Conservation (phyloP, 64 coral and sea anemone genomes). For the Porites lutea region DNA sequence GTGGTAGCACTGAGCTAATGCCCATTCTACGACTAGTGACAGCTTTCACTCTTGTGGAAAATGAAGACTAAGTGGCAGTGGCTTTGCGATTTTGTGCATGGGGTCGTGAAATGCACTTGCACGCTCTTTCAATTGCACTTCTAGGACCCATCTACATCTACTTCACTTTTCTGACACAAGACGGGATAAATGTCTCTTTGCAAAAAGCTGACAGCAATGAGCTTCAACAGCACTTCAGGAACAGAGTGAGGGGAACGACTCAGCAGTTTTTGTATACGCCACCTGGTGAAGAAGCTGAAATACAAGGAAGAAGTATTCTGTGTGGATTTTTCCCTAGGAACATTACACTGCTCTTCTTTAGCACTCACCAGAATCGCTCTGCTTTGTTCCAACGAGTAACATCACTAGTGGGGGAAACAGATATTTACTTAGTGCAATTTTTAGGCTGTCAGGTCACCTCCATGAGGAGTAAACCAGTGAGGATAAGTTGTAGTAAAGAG, state of each 20-base stretch:
- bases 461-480: neutral
- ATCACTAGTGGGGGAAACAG: neutral
- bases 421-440: neutral
- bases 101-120: constrained; percentile 1
- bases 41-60: neutral
- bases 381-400: neutral
- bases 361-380: neutral
- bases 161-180: neutral
- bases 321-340: neutral
- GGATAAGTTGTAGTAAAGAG: no score
- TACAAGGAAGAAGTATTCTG: neutral
- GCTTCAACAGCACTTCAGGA: neutral
- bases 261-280: neutral
- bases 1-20: neutral
- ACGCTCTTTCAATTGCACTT: neutral
- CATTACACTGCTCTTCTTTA: neutral
- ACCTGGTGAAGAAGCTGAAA: neutral
- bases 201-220: neutral
- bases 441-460: neutral
- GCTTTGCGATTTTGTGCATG: neutral
- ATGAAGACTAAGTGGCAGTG: neutral
- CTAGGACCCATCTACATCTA: constrained; percentile 8
- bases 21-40: neutral
- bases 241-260: neutral
- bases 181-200: neutral